Base-by-base conservation (phyloP, 2,113 vertebrate genomes). In the Xenotilapia longispinis region DNA sequence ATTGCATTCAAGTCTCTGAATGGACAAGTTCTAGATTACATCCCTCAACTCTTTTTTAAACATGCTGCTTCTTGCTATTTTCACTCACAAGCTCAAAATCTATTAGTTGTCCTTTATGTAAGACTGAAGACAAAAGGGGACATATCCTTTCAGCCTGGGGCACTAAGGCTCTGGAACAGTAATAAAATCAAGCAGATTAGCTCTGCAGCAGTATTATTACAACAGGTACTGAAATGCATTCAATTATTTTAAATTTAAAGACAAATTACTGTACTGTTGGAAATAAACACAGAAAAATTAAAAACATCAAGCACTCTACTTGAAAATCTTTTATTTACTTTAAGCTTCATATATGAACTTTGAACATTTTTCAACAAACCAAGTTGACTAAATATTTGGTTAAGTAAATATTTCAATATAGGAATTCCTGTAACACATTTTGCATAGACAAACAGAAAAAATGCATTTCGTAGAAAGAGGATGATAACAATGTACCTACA, bases 241-340 rank as follows among this genome's bases (percentile, higher is more conserved):
- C 0, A 53, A 6, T 0, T 53, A 0, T 53, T 53, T 53, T 4
- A 53, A 0, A 21, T 21, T 6, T 53, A 53, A 53, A 0, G 1
- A 53, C 19, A 53, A 53, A 53, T 53, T 53, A 53, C 19, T 0
- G 5, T 5, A 51, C 45, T 47, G 49, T 0, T 51, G 49, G 49
- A 53, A 53, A 53, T 55, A 55, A 55, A 55, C 53, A 55, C 0
- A 0, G 53, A 55, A 0, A 55, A 55, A 26, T 53, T 0, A 53
- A 53, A 21, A 53, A 21, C 54, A 55, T 55, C 54, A 55, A 0
- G 54, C 4, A 5, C 54, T 3, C 21, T 55, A 55, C 54, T 55
- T 13, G 0, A 55, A 55, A 26, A 55, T 13, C 0, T 55, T 55
- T 55, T 55, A 55, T 55, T 55, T 58, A 1, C 15, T 63, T 17